Evolutionary conservation across 2,113 vertebrate genomes (phyloP), one percentile per base, ranked within the genome.

Genomic region (Spermophilus dauricus): DNA sequence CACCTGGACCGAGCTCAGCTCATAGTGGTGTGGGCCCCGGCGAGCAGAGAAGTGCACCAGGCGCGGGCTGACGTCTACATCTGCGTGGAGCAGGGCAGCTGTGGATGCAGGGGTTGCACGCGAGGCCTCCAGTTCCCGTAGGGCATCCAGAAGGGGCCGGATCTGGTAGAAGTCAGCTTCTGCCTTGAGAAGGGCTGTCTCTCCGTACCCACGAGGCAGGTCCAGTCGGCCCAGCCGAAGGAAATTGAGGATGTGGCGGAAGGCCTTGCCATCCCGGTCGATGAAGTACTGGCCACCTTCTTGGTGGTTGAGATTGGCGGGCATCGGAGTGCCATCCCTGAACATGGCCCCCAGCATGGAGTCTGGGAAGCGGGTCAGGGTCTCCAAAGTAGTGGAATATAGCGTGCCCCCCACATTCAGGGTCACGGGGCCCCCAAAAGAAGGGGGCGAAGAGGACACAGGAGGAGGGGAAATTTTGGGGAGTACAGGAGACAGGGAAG

Each of bases 291-390:
- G 98, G 24, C 99, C 99, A 0, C 86, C 73, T 45, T 91, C 95
- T 94, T 99, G 99, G 30, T 98, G n/a, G 96, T 94, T 56, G 97
- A 97, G 53, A 95, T 93, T 4, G 98, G 99, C 89, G 96, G 98
- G 45, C 93, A 97, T 89, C 9, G 97, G 92, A 22, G 98, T 97
- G 63, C 92, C 97, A 80, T n/a, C 98, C 98, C 2, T 98, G 97
- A 99, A 99, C 99, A 99, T 99, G 22, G 99, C 98, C 0, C 99
- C 99, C n/a, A 99, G 97, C 99, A 99, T 99, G 2, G 99, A 99
- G 97, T 99, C 99, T 5, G 98, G 98, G 96, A 98, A 99, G 84
- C 99, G 98, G 0, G 99, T 99, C 94, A 99, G 98, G 2, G 99
- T 99, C 97, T 98, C 99, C 96, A 99, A 85, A 0, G 98, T 99